Evolutionary conservation across 2,888 invertebrate genomes (phyloP), one percentile per base, ranked within the genome.

Genomic region (Pammene aurita): DNA sequence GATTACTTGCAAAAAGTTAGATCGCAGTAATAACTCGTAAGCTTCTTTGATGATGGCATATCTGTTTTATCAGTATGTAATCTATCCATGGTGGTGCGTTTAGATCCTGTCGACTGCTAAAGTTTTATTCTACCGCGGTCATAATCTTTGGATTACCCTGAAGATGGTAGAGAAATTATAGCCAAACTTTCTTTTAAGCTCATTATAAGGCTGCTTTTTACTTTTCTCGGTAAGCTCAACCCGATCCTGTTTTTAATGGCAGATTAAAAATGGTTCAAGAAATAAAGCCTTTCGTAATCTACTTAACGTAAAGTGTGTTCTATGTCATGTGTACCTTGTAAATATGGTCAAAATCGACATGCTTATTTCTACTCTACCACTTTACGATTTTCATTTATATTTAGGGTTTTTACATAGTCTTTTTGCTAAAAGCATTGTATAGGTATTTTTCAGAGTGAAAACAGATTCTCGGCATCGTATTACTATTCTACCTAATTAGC

Each of bases 111-210:
- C 61, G 66, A 73, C 75, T 76, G 74, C 60, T 78, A 77, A 81
- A 80, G 78, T 84, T 83, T 84, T 81, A 79, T 80, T 78, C 73
- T 67, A 67, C 72, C 72, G 73, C 72, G 76, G 74, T 77, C 75
- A 81, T 81, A 83, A 83, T 84, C 83, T 81, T 72, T 76, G 75
- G 77, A 82, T 84, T 81, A 83, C 82, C 83, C 83, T 79, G 75
- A 76, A 77, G 77, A 78, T 79, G 75, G 77, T 76, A 77, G 76
- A 78, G 79, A 80, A 83, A 79, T 79, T 84, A 82, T 80, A 79
- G 78, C 73, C 62, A 78, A 83, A 84, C 80, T 84, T 85, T 80
- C 67, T 71, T 70, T 68, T 66, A 75, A 80, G 79, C 79, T 83
- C 83, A 83, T 82, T 82, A 82, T 81, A 82, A 80, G 74, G 72